Percentiles rank a stretch among this genome's conserved stretches.
Conservation (phyloP, 2,113 vertebrate genomes). For the Psilopsiagon aymara region DNA sequence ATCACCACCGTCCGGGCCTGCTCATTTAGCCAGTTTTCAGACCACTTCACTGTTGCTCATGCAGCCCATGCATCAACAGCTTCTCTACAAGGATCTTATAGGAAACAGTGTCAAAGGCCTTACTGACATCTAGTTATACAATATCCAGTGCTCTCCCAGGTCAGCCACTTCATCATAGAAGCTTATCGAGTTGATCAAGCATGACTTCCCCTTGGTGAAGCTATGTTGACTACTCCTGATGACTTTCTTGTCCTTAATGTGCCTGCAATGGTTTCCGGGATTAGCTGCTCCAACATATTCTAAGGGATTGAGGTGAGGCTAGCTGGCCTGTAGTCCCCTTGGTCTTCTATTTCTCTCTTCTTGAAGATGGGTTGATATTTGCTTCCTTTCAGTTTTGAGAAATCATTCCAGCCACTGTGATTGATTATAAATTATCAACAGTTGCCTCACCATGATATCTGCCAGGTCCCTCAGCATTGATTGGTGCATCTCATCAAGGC, state of each 20-base stretch:
- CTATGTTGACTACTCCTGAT: neutral
- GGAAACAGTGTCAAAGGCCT: neutral
- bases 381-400: neutral
- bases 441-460: neutral
- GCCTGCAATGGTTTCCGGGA: neutral
- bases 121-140: neutral
- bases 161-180: neutral
- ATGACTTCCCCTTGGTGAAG: neutral
- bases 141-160: neutral
- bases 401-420: neutral
- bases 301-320: neutral
- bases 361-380: neutral
- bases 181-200: neutral
- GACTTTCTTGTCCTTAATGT: neutral
- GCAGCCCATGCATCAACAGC: neutral
- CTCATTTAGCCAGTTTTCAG: neutral
- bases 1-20: neutral
- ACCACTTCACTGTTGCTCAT: neutral
- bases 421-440: neutral
- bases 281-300: neutral
- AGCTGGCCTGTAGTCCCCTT: neutral
- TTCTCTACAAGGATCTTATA: neutral
- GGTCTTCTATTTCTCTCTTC: neutral
- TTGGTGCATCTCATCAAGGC: neutral
- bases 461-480: neutral